phyloP scores from a whole-genome alignment of 2,113 vertebrate genomes.

The Ifrita kowaldi region DNA sequence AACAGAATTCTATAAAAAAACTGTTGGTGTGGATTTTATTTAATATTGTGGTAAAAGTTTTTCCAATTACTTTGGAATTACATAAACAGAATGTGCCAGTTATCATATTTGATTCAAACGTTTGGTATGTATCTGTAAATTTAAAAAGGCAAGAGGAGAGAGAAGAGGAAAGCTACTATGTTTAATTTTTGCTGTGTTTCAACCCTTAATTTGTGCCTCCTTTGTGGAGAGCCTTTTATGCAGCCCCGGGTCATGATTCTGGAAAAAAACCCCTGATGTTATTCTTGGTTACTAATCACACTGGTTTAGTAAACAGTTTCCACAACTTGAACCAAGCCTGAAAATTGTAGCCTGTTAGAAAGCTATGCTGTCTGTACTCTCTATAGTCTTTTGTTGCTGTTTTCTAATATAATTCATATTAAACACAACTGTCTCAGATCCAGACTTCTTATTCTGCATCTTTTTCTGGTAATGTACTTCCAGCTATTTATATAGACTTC shows the following conservation, averaged over 20 bases:
- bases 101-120: not conserved
- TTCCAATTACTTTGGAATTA: not conserved
- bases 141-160: not conserved
- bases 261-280: not conserved
- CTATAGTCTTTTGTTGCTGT: not conserved
- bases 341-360: not conserved
- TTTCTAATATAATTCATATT: not conserved
- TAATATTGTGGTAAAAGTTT: not conserved
- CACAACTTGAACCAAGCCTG: not conserved
- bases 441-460: not conserved
- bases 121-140: not conserved
- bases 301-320: not conserved
- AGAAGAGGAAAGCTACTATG: not conserved
- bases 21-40: not conserved
- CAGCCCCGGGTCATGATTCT: not conserved
- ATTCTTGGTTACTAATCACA: not conserved
- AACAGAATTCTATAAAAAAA: not conserved
- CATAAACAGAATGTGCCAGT: not conserved
- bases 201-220: not conserved
- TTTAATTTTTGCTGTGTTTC: not conserved
- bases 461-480: not conserved
- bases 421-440: not conserved
- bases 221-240: not conserved
- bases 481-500: not conserved
- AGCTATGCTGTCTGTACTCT: not conserved